Percentiles rank a stretch among this genome's conserved stretches.
phyloP scores from a whole-genome alignment of 2,888 invertebrate genomes.

The Agriopis leucophaearia region DNA sequence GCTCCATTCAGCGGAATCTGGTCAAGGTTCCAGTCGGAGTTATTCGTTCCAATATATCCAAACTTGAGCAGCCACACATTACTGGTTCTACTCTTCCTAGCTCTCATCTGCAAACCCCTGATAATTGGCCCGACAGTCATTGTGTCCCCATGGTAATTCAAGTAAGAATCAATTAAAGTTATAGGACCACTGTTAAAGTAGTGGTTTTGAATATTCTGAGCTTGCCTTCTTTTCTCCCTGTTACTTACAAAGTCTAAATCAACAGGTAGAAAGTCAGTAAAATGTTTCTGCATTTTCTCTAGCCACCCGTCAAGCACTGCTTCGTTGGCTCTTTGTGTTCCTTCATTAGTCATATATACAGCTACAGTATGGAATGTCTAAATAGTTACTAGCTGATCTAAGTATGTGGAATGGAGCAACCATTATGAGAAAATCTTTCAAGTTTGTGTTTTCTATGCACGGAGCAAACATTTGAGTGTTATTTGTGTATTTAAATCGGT shows the following conservation, averaged over 20 bases:
- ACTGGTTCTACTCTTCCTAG: background rate
- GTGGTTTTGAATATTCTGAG: slow-evolving; percentile 1
- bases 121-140: slow-evolving; percentile 5
- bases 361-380: slow-evolving; percentile 11
- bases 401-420: background rate
- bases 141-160: slow-evolving; percentile 5
- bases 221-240: background rate
- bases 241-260: slow-evolving; percentile 4
- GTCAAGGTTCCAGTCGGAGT: slow-evolving; percentile 2
- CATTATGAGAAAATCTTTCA: background rate
- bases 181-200: slow-evolving; percentile 4
- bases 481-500: slow-evolving; percentile 11
- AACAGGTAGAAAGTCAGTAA: slow-evolving; percentile 8
- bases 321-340: slow-evolving; percentile 13
- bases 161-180: background rate
- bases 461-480: slow-evolving; percentile 21
- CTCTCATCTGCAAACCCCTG: background rate
- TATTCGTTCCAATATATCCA: slow-evolving; percentile 8
- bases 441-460: slow-evolving; percentile 2
- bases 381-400: background rate
- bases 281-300: slow-evolving; percentile 15
- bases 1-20: slow-evolving; percentile 16
- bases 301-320: slow-evolving; percentile 25
- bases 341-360: background rate
- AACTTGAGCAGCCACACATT: background rate